Evolutionary conservation across 2,888 invertebrate genomes (phyloP).

Genomic region (Rhogogaster chlorosoma): DNA sequence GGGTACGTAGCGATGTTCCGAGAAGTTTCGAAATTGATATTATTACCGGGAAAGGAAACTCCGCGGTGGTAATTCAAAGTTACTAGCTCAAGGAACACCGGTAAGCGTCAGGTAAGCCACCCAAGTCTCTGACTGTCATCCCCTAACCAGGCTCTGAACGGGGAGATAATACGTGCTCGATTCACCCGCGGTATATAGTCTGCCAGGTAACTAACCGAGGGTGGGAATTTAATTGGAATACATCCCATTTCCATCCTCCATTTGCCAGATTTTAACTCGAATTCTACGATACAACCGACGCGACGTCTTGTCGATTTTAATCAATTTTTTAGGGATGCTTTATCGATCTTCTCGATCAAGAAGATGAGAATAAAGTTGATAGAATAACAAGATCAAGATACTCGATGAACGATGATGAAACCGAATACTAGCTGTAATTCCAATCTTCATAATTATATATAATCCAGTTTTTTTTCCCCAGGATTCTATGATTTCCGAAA

Average conservation of each 20-base stretch:
- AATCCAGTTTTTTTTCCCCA: too few species aligned
- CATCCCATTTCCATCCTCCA: not conserved
- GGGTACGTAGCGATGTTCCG: not conserved
- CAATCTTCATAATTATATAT: too few species aligned
- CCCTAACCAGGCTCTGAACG: not conserved
- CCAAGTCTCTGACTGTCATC: slow-evolving; percentile 26
- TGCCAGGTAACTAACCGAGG: not conserved
- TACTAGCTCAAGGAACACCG: slow-evolving; percentile 17
- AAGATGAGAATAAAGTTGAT: too few species aligned
- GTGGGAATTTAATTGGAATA: not conserved
- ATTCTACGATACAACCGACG: not conserved
- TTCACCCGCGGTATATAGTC: not conserved
- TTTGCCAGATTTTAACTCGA: not conserved
- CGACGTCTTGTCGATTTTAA: not conserved
- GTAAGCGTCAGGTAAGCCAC: slow-evolving; percentile 43
- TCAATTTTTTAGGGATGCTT: too few species aligned
- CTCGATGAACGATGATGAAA: too few species aligned
- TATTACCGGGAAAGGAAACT: slow-evolving; percentile 16
- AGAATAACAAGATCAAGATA: too few species aligned
- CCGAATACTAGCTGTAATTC: too few species aligned
- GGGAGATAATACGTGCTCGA: slow-evolving; percentile 35
- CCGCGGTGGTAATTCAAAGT: slow-evolving; percentile 22
- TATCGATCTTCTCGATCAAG: too few species aligned
- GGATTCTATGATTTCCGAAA: too few species aligned
- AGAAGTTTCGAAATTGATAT: slow-evolving; percentile 32